Conservation (phyloP, 2,888 invertebrate species). For the Drosophila nr. perissopoda region DNA sequence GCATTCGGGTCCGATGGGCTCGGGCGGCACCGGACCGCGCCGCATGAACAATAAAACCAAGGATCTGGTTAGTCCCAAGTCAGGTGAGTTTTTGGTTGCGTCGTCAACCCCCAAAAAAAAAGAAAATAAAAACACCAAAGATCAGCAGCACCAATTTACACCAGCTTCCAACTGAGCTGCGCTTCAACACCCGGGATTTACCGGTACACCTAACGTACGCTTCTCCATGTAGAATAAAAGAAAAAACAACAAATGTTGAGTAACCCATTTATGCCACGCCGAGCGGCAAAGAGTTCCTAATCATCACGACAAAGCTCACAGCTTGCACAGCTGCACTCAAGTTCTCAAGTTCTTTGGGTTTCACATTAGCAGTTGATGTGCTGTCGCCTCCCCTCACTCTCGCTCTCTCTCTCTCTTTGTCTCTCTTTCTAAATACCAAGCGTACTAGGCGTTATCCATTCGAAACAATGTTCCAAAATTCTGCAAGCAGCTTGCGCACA, state of each 20-base stretch:
- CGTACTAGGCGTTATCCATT: constrained; percentile 18
- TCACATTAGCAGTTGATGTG: constrained; percentile 52
- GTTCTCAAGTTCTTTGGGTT: constrained; percentile 25
- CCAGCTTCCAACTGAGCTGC: constrained; percentile 41
- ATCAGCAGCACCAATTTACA: constrained; percentile 35
- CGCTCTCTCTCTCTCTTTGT: background rate
- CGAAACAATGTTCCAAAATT: constrained; percentile 24
- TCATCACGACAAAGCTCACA: constrained; percentile 42
- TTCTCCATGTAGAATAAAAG: constrained; percentile 34
- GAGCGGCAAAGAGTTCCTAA: constrained; percentile 39
- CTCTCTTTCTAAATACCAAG: background rate
- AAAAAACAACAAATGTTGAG: constrained; percentile 10
- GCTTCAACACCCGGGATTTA: constrained; percentile 54
- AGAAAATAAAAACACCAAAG: constrained; percentile 4
- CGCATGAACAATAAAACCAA: constrained; percentile 85
- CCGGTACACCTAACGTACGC: constrained; percentile 53
- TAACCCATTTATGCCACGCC: constrained; percentile 23
- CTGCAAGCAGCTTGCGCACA: constrained; percentile 43
- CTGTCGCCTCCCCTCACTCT: constrained; percentile 21
- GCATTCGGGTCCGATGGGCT: constrained; percentile 84
- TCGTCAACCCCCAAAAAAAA: background rate
- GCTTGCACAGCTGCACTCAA: constrained; percentile 72
- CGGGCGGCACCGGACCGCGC: constrained; percentile 84
- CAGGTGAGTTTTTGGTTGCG: constrained; percentile 81
- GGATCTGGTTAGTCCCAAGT: constrained; percentile 85